Evolutionary conservation across 2,888 invertebrate genomes (phyloP).

Genomic region (Cephus runcator): DNA sequence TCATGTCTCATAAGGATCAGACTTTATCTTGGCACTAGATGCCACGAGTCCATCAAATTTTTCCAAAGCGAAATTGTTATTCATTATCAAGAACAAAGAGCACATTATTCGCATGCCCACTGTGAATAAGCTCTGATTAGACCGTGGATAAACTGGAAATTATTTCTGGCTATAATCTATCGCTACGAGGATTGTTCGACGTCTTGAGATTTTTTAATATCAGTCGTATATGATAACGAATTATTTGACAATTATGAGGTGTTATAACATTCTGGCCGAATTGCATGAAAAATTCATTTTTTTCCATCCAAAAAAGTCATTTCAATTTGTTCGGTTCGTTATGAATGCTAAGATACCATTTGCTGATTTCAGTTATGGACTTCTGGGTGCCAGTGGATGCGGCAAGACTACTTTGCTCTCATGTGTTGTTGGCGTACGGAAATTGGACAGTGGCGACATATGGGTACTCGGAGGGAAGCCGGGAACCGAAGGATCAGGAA

Average conservation of each 20-base stretch:
- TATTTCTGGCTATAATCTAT: conserved; percentile 24
- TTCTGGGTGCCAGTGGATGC: conserved; percentile 90
- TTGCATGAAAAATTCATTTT: neutral
- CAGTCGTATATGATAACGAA: neutral
- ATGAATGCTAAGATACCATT: neutral
- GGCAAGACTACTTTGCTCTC: conserved; percentile 90
- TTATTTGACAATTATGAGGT: neutral
- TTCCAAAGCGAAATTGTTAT: neutral
- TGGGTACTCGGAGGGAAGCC: conserved; percentile 81
- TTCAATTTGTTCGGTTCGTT: neutral
- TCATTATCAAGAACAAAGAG: conserved; percentile 7
- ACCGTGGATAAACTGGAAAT: conserved; percentile 20
- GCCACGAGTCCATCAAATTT: neutral
- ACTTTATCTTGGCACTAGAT: neutral
- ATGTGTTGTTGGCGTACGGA: conserved; percentile 83
- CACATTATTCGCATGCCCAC: neutral
- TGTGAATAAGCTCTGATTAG: neutral
- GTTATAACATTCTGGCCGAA: neutral
- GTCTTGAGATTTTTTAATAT: neutral
- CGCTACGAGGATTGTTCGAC: conserved; percentile 6
- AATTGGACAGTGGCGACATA: conserved; percentile 78
- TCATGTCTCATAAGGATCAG: neutral
- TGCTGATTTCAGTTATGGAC: conserved; percentile 71
- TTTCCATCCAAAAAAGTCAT: neutral
- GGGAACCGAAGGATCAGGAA: conserved; percentile 71